phyloP scores from a whole-genome alignment of 1,140 invertebrate genomes.

The Leptinotarsa texana region DNA sequence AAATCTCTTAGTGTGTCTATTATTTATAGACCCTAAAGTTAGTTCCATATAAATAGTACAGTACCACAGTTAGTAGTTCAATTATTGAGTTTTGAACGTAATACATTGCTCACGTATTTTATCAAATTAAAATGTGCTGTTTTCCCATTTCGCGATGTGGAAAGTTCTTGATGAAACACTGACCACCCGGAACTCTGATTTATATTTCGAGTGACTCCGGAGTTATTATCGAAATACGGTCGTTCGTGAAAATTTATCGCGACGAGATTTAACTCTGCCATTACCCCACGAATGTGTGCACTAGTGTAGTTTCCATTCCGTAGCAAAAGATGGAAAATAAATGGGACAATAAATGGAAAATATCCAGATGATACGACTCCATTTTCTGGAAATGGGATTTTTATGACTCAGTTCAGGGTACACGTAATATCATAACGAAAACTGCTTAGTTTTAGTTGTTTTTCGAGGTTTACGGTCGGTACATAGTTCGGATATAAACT shows the following conservation, averaged over 20 bases:
- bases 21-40: too few species aligned
- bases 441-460: slow-evolving; percentile 25
- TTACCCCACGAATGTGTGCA: neutral
- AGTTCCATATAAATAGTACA: too few species aligned
- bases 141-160: too few species aligned
- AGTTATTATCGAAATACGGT: too few species aligned
- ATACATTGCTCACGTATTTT: too few species aligned
- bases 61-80: too few species aligned
- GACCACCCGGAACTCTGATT: too few species aligned
- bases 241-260: neutral
- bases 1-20: too few species aligned
- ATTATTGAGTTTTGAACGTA: too few species aligned
- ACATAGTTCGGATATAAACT: slow-evolving; percentile 14
- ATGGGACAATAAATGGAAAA: slow-evolving; percentile 44
- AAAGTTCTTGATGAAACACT: too few species aligned
- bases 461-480: slow-evolving; percentile 8
- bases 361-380: slow-evolving; percentile 44
- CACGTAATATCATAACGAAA: slow-evolving; percentile 40
- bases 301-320: slow-evolving; percentile 15
- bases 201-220: too few species aligned
- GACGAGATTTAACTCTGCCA: slow-evolving; percentile 9
- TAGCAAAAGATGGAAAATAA: slow-evolving; percentile 32
- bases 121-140: too few species aligned
- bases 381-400: slow-evolving; percentile 45
- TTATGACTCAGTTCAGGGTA: slow-evolving; percentile 41